Base-by-base conservation (phyloP, 2,113 vertebrate genomes). In the Actinemys pallida region DNA sequence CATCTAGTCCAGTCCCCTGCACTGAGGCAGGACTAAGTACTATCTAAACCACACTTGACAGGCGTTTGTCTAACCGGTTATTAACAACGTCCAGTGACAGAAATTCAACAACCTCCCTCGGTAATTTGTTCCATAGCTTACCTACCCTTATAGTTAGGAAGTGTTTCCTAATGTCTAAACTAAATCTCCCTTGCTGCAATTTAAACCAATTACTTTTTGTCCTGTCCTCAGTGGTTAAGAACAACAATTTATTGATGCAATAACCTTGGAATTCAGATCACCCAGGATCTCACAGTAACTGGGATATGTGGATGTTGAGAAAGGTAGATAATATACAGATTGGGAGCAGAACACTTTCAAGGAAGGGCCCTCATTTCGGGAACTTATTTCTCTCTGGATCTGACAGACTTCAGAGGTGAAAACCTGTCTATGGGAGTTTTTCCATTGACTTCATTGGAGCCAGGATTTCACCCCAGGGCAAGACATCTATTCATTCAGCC, bases 321-420 rank as follows among this genome's bases (percentile, higher is more conserved):
- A 90, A 53, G 94, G 94, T 59, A 84, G 83, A 72, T 10, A 19
- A 85, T 84, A 84, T 19, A 88, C 81, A 93, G 83, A 80, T 31
- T 81, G 91, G 87, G 84, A 94, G 88, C 80, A 94, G 79, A 96
- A 82, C 65, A 39, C 93, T 93, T 90, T 79, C 78, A 87, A 87
- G 92, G 87, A 90, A 92, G 85, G 93, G 84, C 49, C 83, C n/a
- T 78, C 79, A 1, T n/a, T 31, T 86, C 76, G 53, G 85, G 59
- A 95, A 83, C n/a, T 92, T 76, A 81, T 86, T 94, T 86, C 88
- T 93, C 93, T 89, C 78, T 86, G 12, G n/a, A 92, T 31, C 75
- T 89, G 93, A 96, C 79, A 84, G 1, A 0, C 87, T 81, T 8
- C 0, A 75, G 62, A 94, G 76, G 69, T 76, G 69, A 93, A 95